A percentile compares a stretch with the other conserved stretches of the same genome.
phyloP scores from a whole-genome alignment of 2,888 invertebrate species.

The Chymomyza caudatula region DNA sequence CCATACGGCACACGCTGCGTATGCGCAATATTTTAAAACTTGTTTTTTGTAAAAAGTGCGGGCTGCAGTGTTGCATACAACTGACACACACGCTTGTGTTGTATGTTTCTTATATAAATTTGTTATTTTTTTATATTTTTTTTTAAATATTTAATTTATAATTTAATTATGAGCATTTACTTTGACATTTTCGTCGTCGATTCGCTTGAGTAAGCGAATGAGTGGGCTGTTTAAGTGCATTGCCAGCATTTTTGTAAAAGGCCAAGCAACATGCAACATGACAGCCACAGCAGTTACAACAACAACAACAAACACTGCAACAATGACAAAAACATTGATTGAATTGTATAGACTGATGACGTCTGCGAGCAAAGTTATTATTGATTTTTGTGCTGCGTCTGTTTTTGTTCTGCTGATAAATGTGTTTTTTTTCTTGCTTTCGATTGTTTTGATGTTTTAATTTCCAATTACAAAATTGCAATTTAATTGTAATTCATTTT shows the following conservation, averaged over 20 bases:
- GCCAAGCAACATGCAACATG: conserved; percentile 13
- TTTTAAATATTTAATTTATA: conserved; percentile 38
- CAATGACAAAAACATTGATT: conserved; percentile 32
- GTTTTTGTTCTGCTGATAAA: conserved; percentile 8
- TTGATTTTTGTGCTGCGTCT: background rate
- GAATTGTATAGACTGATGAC: conserved; percentile 41
- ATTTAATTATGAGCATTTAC: conserved; percentile 41
- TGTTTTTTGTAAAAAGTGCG: background rate
- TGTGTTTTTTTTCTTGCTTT: conserved; percentile 8
- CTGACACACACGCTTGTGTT: no score
- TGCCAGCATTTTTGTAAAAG: conserved; percentile 41
- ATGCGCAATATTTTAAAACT: conserved; percentile 41
- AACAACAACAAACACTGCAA: conserved; percentile 1
- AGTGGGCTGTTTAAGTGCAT: conserved; percentile 33
- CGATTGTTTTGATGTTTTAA: conserved; percentile 7
- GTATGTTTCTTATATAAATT: conserved; percentile 1
- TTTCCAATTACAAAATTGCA: conserved; percentile 48
- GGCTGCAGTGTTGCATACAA: conserved; percentile 30
- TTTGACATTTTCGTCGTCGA: conserved; percentile 20
- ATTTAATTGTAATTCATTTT: conserved; percentile 51
- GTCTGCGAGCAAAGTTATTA: conserved; percentile 12
- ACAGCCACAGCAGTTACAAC: conserved; percentile 6
- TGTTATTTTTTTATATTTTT: background rate
- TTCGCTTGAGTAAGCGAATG: conserved; percentile 6
- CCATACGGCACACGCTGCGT: conserved; percentile 30